Percentiles rank a stretch among this genome's conserved stretches.
These are phyloP conservation scores for Cotesia vestalis DNA, from an alignment of 1,140 invertebrate genomes.

Conservation along the genomic window DNA sequence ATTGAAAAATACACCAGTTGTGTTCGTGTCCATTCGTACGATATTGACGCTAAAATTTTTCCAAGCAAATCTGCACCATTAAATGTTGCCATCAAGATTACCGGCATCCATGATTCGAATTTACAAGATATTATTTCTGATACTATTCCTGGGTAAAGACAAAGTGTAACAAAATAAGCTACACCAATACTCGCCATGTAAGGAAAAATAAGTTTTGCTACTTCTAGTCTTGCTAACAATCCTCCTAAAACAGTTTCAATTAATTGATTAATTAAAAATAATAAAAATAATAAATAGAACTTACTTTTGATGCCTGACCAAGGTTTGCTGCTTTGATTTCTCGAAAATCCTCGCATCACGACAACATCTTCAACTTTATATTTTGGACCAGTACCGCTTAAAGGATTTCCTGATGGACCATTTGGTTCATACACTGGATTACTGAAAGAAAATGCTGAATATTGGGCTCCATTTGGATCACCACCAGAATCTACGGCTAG, in stretches of 20 bases:
- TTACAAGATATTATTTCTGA: conserved; percentile 86
- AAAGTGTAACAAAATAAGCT: conserved; percentile 88
- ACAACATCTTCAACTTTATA: conserved; percentile 87
- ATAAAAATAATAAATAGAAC: conserved; percentile 27
- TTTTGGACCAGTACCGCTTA: conserved; percentile 68
- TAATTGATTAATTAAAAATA: conserved; percentile 17
- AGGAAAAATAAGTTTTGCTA: conserved; percentile 83
- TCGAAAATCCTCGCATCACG: conserved; percentile 69
- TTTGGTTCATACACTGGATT: conserved; percentile 83
- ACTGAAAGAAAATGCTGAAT: conserved; percentile 75
- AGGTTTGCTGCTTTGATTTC: conserved; percentile 60
- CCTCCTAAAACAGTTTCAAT: conserved; percentile 68
- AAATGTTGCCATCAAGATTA: conserved; percentile 88
- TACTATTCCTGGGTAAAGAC: conserved; percentile 88
- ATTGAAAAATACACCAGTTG: conserved; percentile 78
- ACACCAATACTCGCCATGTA: conserved; percentile 88
- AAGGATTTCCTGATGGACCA: conserved; percentile 65
- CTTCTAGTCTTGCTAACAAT: conserved; percentile 74
- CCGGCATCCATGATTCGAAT: conserved; percentile 88
- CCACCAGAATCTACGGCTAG: conserved; percentile 56
- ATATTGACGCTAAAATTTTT: conserved; percentile 83
- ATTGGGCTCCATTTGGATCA: conserved; percentile 59
- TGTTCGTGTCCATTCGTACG: conserved; percentile 80
- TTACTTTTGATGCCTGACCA: conserved; percentile 75
- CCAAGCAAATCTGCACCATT: conserved; percentile 87